A percentile compares a stretch with the other conserved stretches of the same genome.
phyloP scores from a whole-genome alignment of 1,140 invertebrate genomes.

The Gryllus bimaculatus region DNA sequence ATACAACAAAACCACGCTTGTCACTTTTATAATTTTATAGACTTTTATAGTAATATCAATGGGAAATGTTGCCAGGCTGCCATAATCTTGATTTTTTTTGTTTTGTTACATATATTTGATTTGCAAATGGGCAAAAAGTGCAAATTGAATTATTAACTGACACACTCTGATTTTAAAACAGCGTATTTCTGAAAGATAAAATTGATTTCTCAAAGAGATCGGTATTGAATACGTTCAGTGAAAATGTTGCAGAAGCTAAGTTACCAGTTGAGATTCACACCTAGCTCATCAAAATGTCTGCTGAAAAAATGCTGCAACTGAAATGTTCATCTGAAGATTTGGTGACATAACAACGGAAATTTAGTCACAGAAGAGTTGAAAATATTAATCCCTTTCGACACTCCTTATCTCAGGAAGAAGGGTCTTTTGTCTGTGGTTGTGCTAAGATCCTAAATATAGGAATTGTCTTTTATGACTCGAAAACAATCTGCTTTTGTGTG shows the following conservation, averaged over 20 bases:
- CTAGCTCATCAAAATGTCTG: not conserved
- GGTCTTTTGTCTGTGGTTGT: conserved; percentile 6
- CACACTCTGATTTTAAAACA: no score
- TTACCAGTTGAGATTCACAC: not conserved
- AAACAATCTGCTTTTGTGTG: conserved; percentile 9
- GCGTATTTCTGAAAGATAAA: not conserved
- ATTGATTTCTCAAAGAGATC: not conserved
- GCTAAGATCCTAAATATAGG: not conserved
- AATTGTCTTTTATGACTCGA: conserved; percentile 7
- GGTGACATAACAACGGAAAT: not conserved
- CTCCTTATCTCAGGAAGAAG: not conserved
- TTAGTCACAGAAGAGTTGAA: conserved; percentile 7
- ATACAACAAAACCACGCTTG: no score
- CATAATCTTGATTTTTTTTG: no score
- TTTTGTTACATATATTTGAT: no score
- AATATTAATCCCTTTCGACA: not conserved
- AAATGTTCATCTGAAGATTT: not conserved
- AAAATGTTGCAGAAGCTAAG: not conserved
- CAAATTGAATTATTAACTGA: no score
- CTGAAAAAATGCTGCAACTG: not conserved
- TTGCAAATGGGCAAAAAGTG: no score
- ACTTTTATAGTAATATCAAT: no score
- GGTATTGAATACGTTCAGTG: not conserved
- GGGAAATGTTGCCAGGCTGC: no score
- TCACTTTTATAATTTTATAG: no score